A percentile compares a stretch with the other conserved stretches of the same genome.
phyloP scores from a whole-genome alignment of 2,113 vertebrate species.

The Apus apus region DNA sequence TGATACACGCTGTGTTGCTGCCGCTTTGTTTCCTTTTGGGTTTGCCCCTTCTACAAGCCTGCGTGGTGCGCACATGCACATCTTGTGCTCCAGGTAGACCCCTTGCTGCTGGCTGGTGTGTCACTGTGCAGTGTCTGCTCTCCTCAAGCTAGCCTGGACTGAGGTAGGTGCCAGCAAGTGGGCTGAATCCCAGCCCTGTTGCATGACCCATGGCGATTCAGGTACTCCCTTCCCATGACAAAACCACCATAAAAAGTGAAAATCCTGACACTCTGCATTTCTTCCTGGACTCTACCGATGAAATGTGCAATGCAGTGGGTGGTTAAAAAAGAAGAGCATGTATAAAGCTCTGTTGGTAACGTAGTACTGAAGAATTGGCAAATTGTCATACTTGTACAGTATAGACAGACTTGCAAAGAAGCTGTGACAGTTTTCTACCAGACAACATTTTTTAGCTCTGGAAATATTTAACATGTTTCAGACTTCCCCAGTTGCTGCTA shows the following conservation, averaged over 20 bases:
- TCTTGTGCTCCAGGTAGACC: neutral
- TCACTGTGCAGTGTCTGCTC: neutral
- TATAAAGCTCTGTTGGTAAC: neutral
- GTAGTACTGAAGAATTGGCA: neutral
- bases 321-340: neutral
- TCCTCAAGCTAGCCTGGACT: accelerated
- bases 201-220: accelerated
- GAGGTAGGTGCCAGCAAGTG: neutral
- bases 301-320: neutral
- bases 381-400: neutral
- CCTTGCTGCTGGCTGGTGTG: neutral
- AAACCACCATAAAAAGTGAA: neutral
- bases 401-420: neutral
- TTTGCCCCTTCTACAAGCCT: neutral
- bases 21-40: neutral
- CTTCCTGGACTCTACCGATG: neutral
- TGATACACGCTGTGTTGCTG: neutral
- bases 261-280: neutral
- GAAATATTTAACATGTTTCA: neutral
- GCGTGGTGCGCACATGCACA: accelerated
- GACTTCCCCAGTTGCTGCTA: neutral
- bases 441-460: neutral
- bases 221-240: accelerated
- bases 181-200: neutral
- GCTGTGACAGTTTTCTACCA: neutral